These are phyloP conservation scores for Ectemnius cavifrons DNA, from an alignment of 2,888 invertebrate species.

Conservation along the genomic window DNA sequence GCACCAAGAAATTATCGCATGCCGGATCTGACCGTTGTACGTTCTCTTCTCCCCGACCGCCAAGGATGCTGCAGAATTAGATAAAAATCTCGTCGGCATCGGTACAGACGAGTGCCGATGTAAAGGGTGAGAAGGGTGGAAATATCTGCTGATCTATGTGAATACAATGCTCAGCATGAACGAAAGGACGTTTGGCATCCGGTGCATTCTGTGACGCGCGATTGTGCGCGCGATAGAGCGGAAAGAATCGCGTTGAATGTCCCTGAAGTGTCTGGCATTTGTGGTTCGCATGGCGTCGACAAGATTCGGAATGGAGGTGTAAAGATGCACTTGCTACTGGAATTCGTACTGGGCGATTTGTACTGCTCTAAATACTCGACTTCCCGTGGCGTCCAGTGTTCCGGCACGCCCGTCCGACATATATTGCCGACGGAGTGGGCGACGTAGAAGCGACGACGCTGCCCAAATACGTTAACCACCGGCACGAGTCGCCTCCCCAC, in stretches of 20 bases:
- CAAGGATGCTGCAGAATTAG: conserved; percentile 8
- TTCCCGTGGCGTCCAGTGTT: background rate
- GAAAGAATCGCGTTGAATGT: no score
- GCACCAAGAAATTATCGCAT: conserved; percentile 23
- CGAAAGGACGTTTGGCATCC: no score
- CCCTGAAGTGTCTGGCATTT: no score
- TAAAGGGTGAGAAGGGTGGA: background rate
- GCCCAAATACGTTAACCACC: no score
- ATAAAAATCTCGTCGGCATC: conserved; percentile 19
- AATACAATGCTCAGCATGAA: background rate
- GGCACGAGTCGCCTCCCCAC: no score
- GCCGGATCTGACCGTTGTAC: background rate
- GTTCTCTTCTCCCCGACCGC: conserved; percentile 10
- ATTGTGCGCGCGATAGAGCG: no score
- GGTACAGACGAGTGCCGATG: conserved; percentile 1
- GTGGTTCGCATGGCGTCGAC: background rate
- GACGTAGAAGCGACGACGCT: no score
- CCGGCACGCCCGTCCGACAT: background rate
- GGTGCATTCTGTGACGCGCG: no score
- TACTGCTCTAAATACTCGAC: conserved; percentile 8
- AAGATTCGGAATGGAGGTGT: conserved; percentile 1
- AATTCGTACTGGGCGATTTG: conserved; percentile 5
- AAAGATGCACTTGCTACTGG: conserved; percentile 2
- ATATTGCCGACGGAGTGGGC: background rate
- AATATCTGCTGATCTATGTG: background rate